Base-by-base conservation (phyloP, 2,888 invertebrate genomes). In the Acheta domesticus region DNA sequence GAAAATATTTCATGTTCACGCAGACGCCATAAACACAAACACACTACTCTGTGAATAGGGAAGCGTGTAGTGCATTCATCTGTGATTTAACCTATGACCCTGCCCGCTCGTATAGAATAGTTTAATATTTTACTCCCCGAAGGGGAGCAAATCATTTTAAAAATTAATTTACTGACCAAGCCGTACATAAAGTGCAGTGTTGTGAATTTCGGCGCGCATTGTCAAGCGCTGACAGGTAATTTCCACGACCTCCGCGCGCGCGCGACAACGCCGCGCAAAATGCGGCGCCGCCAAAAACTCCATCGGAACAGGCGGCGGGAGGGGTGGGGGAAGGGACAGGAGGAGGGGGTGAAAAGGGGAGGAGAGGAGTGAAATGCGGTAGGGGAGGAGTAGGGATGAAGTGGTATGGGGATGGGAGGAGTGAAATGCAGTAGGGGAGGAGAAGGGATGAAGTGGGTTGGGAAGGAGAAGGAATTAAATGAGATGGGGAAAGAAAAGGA, bases 141-240 rank as follows among this genome's bases (percentile, higher is more conserved):
- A 62, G 16, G 62, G 62, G 62, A 62, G 62, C 62, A 62, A 62
- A 62, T 62, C 62, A 62, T 62, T 62, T 62, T 62, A 62, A 62
- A 62, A 62, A 62, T 62, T 62, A 62, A 62, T 62, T 62, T 62
- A 62, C n/a, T 62, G 62, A 62, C 62, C 62, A 62, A 62, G 62
- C 62, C 62, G n/a, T 16, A 62, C 62, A 62, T 62, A 62, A 62
- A 62, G 16, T 62, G 62, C 62, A 62, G 62, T 62, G 62, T 62
- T 62, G 62, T 62, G 62, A 62, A 62, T 62, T 62, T 62, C 5
- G n/a, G 62, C 14, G n/a, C 62, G n/a, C 62, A 62, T 62, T 62
- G 62, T 62, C 62, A n/a, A 62, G 16, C 62, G 62, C n/a, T 62
- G 62, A 62, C 62, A 62, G 62, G 62, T 62, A 62, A 62, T 62